Base-by-base conservation (phyloP, 2,797 vertebrate species). In the Acipenser ruthenus region DNA sequence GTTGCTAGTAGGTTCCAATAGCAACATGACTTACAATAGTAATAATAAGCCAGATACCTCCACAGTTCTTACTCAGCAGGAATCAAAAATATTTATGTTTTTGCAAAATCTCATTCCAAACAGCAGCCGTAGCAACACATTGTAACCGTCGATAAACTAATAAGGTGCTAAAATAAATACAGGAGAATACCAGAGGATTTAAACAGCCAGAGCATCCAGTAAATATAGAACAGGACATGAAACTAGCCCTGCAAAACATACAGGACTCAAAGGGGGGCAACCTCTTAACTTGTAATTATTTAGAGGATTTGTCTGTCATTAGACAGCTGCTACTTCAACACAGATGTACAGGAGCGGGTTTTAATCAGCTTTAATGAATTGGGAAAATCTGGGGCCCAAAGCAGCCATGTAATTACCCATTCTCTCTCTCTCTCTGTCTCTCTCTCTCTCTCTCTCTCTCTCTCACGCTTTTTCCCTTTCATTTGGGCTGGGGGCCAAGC, bases 281-380 rank as follows among this genome's bases (percentile, higher is more conserved):
- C 61, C 62, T 63, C 63, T 63, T 18, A 67, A 66, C 12, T 52
- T 53, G 61, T 72, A 69, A 75, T 75, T 76, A 74, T 70, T 64
- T 23, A 10, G 60, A 62, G 37, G 6, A 62, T 62, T 62, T 62
- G 62, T 62, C 52, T 68, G 61, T 67, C 67, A 71, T 64, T 60
- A 67, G 72, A 52, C 70, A 72, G 69, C 74, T 73, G 73, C 68
- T 68, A 66, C 67, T 64, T 64, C 65, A 60, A 64, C 63, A 64
- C 72, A 67, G 67, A 71, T 71, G 72, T 59, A 71, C 52, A 67
- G 65, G 62, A 75, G 71, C 66, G 73, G 67, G 63, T 66, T 74
- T 76, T 73, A 76, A 76, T 81, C 71, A 76, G 70, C 63, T 63
- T 51, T 70, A 76, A 76, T 76, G 73, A 77, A 76, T 75, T 68